Evolutionary conservation across 2,888 invertebrate genomes (phyloP).

Genomic region (Syrista parreyssii): DNA sequence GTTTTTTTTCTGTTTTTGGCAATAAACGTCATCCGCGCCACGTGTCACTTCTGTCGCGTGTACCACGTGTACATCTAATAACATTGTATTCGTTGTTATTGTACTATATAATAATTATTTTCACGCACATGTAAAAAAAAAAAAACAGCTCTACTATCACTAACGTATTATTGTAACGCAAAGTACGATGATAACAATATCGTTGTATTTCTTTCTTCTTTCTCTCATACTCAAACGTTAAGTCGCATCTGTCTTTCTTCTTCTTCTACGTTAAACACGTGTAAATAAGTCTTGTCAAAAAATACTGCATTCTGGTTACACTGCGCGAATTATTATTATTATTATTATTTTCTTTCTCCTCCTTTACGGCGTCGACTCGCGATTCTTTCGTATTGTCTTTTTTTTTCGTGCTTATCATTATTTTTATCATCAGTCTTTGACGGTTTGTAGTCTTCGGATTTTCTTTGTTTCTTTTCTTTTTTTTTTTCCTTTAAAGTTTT

Average conservation of each 20-base stretch:
- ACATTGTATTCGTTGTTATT: not conserved
- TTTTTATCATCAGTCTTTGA: not conserved
- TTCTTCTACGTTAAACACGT: not conserved
- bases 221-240: not conserved
- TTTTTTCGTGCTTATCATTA: not conserved
- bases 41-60: no score
- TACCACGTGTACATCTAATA: not conserved
- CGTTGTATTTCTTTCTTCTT: not conserved
- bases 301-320: slow-evolving; percentile 2
- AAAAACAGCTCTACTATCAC: not conserved
- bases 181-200: not conserved
- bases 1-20: not conserved
- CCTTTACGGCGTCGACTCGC: not conserved
- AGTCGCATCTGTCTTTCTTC: not conserved
- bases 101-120: not conserved
- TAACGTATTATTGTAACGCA: not conserved
- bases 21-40: not conserved
- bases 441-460: slow-evolving; percentile 11
- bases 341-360: no score
- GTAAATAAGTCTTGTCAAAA: not conserved
- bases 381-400: not conserved
- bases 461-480: not conserved
- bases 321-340: not conserved
- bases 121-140: not conserved
- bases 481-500: slow-evolving; percentile 4